Conservation (phyloP, 2,797 vertebrate species). For the Galago senegalensis region DNA sequence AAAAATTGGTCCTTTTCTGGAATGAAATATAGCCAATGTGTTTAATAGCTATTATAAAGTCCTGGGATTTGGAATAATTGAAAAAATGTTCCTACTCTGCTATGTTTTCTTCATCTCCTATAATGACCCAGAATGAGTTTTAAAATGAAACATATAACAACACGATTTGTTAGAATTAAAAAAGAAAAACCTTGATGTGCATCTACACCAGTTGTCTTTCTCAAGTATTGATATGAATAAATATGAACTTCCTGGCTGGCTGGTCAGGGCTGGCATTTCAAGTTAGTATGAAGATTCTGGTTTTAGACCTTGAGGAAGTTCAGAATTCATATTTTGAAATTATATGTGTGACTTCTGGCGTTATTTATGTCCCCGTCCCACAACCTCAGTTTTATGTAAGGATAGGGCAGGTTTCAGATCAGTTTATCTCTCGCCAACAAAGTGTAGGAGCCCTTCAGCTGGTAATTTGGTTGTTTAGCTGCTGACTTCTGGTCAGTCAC, state of each 20-base stretch:
- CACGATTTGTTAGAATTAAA: neutral
- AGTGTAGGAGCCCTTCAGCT: neutral
- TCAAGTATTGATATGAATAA: neutral
- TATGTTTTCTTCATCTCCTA: slow-evolving; percentile 6
- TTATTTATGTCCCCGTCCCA: neutral
- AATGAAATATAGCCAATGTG: neutral
- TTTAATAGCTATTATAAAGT: neutral
- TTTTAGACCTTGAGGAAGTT: neutral
- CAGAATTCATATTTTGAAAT: neutral
- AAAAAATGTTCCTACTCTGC: neutral
- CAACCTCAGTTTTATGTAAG: neutral
- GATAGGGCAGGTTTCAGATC: neutral
- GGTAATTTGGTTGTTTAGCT: neutral
- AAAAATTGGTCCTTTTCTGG: neutral
- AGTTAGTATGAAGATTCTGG: neutral
- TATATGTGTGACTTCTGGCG: neutral
- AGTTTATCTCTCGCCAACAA: neutral
- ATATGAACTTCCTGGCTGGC: neutral
- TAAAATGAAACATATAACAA: slow-evolving; percentile 33
- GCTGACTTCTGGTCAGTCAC: neutral
- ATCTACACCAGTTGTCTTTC: neutral
- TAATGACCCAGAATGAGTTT: neutral
- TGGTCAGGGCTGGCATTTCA: neutral
- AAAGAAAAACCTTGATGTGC: neutral
- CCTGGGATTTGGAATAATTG: neutral